These are phyloP conservation scores for Euura saliciscinereae DNA, from an alignment of 1,140 invertebrate genomes.

Conservation along the genomic window DNA sequence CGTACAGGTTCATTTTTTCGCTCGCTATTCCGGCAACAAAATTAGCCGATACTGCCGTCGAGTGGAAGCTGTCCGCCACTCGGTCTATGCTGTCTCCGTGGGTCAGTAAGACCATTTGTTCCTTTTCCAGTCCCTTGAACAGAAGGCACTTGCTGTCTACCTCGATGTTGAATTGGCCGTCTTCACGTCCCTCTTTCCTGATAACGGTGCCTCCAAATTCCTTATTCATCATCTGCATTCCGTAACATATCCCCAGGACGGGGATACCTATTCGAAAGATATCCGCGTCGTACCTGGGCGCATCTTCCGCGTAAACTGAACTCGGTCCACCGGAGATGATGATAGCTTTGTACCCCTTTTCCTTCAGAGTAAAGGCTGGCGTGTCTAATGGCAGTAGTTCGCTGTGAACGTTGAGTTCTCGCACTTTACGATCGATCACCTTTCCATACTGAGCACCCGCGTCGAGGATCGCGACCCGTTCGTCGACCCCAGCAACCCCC, in stretches of 20 bases:
- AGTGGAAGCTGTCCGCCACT: slow-evolving; percentile 84
- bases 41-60: slow-evolving; percentile 83
- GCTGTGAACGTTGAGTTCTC: slow-evolving; percentile 92
- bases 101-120: slow-evolving; percentile 91
- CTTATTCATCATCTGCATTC: slow-evolving; percentile 99
- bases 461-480: slow-evolving; percentile 93
- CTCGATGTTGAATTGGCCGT: slow-evolving; percentile 92
- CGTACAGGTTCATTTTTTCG: slow-evolving; percentile 90
- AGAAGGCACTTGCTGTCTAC: slow-evolving; percentile 88
- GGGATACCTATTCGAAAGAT: slow-evolving; percentile 96
- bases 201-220: slow-evolving; percentile 94
- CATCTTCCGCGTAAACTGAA: slow-evolving; percentile 96
- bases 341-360: slow-evolving; percentile 85
- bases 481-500: slow-evolving; percentile 54
- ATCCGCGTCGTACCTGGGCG: slow-evolving; percentile 91
- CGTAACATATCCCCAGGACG: slow-evolving; percentile 97
- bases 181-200: slow-evolving; percentile 87
- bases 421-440: slow-evolving; percentile 87
- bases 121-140: slow-evolving; percentile 90
- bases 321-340: slow-evolving; percentile 98
- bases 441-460: slow-evolving; percentile 99
- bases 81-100: slow-evolving; percentile 96
- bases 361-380: slow-evolving; percentile 84
- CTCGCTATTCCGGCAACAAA: slow-evolving; percentile 91
- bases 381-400: slow-evolving; percentile 95